These are phyloP conservation scores for Reticulitermes speratus DNA, from an alignment of 1,140 invertebrate genomes.

Conservation along the genomic window DNA sequence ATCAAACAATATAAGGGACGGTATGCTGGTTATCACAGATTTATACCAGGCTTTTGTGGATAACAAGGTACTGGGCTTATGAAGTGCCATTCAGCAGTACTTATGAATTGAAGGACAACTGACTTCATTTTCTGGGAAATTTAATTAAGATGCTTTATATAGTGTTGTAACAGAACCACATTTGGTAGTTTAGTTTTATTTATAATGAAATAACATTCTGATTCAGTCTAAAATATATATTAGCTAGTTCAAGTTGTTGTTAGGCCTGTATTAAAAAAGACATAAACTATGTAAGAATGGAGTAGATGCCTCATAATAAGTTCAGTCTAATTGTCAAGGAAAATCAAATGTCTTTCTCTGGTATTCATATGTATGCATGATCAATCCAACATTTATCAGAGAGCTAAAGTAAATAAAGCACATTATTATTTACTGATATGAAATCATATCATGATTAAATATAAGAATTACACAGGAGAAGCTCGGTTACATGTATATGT, in stretches of 20 bases:
- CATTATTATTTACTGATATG: not conserved
- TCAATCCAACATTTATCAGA: not conserved
- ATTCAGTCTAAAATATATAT: not conserved
- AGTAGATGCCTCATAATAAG: not conserved
- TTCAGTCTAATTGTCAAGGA: no score
- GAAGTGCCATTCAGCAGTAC: not conserved
- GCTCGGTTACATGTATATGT: not conserved
- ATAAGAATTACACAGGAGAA: not conserved
- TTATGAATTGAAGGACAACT: not conserved
- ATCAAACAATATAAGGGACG: not conserved
- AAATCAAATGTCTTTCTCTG: no score
- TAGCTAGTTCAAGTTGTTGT: not conserved
- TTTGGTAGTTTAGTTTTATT: not conserved
- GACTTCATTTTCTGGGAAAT: not conserved
- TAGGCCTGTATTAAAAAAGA: not conserved
- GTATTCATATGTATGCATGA: not conserved
- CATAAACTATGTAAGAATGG: not conserved
- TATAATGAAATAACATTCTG: not conserved
- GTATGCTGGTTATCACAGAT: not conserved
- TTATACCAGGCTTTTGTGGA: not conserved
- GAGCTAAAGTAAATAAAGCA: not conserved
- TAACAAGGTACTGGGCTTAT: not conserved
- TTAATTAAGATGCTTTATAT: not conserved
- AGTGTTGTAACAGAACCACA: not conserved
- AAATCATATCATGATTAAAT: not conserved